A percentile compares a stretch with the other conserved stretches of the same genome.
Evolutionary conservation across 2,888 invertebrate genomes (phyloP).

Genomic region (Catonia carolina): DNA sequence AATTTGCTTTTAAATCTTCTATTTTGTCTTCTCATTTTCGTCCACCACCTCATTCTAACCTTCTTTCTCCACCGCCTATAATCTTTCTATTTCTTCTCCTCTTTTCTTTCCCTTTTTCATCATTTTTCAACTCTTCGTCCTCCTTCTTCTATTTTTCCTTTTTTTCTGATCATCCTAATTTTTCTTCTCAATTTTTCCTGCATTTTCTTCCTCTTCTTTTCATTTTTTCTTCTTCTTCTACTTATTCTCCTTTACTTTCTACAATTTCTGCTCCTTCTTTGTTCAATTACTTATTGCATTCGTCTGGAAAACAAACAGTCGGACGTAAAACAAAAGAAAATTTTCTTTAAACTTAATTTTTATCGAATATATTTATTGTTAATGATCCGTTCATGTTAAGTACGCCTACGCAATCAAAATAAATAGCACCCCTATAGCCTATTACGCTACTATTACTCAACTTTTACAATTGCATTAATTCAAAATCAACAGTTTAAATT

Average conservation of each 20-base stretch:
- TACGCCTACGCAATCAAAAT: too few species aligned
- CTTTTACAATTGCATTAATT: too few species aligned
- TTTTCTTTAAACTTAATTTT: too few species aligned
- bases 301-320: too few species aligned
- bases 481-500: too few species aligned
- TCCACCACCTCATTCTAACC: neutral
- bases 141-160: neutral
- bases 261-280: neutral
- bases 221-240: neutral
- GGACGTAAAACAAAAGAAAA: too few species aligned
- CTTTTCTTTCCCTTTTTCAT: neutral
- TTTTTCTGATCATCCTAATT: neutral
- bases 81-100: neutral
- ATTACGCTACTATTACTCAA: too few species aligned
- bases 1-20: too few species aligned
- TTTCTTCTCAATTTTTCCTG: neutral
- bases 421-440: too few species aligned
- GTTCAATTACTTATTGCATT: too few species aligned
- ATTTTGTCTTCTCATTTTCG: neutral
- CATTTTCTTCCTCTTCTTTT: neutral
- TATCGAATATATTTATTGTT: too few species aligned
- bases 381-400: too few species aligned
- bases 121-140: neutral
- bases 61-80: neutral
- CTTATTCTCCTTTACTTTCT: neutral